Conservation (phyloP, 2,797 vertebrate genomes). For the Danio kyathit region DNA sequence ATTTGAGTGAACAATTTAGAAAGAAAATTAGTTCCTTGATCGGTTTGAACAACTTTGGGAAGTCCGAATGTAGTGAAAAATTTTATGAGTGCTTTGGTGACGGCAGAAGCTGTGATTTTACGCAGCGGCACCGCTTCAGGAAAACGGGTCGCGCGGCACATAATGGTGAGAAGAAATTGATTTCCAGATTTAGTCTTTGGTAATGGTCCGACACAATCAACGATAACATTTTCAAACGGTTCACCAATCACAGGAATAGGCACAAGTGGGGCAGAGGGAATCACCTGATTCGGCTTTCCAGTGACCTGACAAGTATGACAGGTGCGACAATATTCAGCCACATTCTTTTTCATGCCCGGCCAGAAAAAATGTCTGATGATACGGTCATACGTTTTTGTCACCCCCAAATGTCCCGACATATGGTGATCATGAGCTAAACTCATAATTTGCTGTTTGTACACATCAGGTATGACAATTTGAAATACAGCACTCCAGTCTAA, state of each 20-base stretch:
- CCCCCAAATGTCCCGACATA: neutral
- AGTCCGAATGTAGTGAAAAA: slow-evolving; percentile 2
- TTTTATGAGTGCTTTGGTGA: neutral
- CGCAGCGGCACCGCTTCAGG: neutral
- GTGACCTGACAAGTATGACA: too few relatives aligned
- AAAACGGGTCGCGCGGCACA: neutral
- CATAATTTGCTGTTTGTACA: neutral
- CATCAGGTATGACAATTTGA: neutral
- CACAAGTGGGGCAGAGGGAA: neutral
- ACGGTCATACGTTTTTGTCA: too few relatives aligned
- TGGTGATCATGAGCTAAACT: neutral
- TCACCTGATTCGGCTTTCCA: neutral
- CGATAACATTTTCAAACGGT: neutral
- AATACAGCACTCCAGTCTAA: neutral
- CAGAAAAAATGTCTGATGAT: neutral
- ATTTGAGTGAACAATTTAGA: too few relatives aligned
- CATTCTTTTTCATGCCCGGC: neutral
- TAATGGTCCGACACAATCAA: neutral
- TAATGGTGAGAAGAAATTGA: neutral
- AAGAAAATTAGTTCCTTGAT: too few relatives aligned
- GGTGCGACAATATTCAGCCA: too few relatives aligned
- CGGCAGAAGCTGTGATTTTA: neutral
- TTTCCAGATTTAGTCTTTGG: neutral
- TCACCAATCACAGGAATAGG: neutral
- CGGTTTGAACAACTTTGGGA: too few relatives aligned